phyloP scores from a whole-genome alignment of 2,113 vertebrate species.

The Odocoileus hemionus region DNA sequence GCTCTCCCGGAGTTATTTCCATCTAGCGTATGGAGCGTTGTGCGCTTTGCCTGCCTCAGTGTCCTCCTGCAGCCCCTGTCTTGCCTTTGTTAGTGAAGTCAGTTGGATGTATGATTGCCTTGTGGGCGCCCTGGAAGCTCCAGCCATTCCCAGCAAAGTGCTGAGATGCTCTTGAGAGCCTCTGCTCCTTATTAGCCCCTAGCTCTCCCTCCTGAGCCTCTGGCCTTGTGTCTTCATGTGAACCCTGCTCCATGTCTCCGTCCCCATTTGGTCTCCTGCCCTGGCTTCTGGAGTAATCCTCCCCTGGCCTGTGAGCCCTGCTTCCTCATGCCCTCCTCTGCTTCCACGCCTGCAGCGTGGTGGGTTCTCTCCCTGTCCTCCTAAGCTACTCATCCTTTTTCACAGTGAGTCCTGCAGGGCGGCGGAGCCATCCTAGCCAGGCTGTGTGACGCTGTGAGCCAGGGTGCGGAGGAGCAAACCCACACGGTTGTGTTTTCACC shows the following conservation, averaged over 20 bases:
- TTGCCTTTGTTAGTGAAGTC: background rate
- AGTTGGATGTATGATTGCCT: background rate
- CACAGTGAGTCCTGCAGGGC: background rate
- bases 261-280: background rate
- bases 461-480: background rate
- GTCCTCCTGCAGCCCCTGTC: background rate
- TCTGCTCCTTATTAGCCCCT: background rate
- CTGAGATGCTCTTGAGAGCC: background rate
- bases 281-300: background rate
- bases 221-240: background rate
- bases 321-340: background rate
- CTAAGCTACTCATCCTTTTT: background rate
- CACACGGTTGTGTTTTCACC: background rate
- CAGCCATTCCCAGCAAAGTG: background rate
- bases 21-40: background rate
- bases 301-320: background rate
- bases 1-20: constrained; percentile 7
- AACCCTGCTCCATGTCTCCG: background rate
- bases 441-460: background rate
- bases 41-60: background rate
- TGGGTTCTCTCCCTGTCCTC: background rate
- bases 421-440: background rate
- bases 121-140: background rate
- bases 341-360: background rate
- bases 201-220: background rate